Conservation (phyloP, 2,797 vertebrate genomes). For the Lagorchestes hirsutus region DNA sequence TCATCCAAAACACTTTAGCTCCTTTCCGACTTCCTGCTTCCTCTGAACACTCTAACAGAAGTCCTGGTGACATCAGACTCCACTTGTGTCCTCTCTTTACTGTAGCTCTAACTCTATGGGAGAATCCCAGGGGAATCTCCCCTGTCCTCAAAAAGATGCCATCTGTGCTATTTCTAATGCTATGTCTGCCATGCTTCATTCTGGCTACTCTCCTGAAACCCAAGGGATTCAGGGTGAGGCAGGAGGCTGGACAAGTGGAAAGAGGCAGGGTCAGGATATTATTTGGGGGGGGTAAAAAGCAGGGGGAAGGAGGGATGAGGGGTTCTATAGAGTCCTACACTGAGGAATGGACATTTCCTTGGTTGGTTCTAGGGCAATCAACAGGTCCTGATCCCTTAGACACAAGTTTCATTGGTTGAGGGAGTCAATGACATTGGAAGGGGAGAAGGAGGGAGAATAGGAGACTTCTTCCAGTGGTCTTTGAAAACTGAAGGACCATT, state of each 20-base stretch:
- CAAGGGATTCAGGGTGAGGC: not conserved
- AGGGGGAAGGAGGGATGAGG: not conserved
- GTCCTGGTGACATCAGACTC: not conserved
- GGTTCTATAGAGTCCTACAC: not conserved
- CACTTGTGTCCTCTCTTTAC: not conserved
- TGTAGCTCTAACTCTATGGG: not conserved
- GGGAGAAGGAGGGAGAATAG: not conserved
- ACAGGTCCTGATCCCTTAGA: not conserved
- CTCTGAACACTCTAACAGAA: not conserved
- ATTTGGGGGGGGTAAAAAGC: not conserved
- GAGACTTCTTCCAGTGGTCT: not conserved
- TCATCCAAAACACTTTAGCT: not conserved
- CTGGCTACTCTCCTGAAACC: not conserved
- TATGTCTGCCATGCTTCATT: not conserved
- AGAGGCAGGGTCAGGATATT: not conserved
- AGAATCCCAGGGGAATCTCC: not conserved
- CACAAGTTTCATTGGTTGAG: not conserved
- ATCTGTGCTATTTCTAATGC: not conserved
- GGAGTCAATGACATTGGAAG: not conserved
- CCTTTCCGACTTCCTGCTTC: not conserved
- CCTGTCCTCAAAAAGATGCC: not conserved
- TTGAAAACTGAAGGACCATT: not conserved
- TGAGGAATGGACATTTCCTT: not conserved
- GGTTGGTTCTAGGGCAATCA: not conserved
- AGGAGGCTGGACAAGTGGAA: not conserved